Base-by-base conservation (phyloP, 2,113 vertebrate species). In the Apodemus speciosus region DNA sequence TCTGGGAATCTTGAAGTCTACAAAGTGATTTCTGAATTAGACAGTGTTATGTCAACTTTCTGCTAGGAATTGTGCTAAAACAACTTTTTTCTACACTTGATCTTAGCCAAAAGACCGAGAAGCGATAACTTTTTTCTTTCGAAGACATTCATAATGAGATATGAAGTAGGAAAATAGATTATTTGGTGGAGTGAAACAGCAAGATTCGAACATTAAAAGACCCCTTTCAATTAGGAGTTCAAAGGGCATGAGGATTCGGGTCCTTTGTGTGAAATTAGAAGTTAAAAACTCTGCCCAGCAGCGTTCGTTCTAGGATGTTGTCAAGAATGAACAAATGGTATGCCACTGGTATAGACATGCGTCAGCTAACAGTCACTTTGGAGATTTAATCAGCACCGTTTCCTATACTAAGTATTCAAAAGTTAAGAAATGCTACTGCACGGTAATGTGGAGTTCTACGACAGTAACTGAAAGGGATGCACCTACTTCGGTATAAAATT, bases 301-400 rank as follows among this genome's bases (percentile, higher is more conserved):
- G 68, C 76, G 92, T 86, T 95, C 66, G 94, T 86, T 92, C 56
- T 92, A 91, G 93, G 89, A 86, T 68, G n/a, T 66, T 72, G 62
- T 90, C 35, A 95, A 60, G 84, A 96, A 95, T 97, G 97, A 85
- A 96, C 96, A 98, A 95, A 75, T 97, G 93, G 38, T 86, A 20
- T 90, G 56, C 23, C 84, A 81, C 84, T 93, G 69, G n/a, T 95
- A 97, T 86, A 97, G 95, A 96, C 88, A 97, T 97, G 96, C 96
- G 96, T 97, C 93, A 98, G 93, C 94, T 97, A 98, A 98, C 95
- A 97, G 98, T 97, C 96, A 97, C 94, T 97, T 86, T 90, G 97
- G 96, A 88, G 96, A 96, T 96, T 95, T 94, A 51, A 96, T 98
- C 94, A 98, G 97, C 97, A 98, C 97, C 97, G 92, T 62, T 89